Percentiles rank a stretch among this genome's conserved stretches.
phyloP scores from a whole-genome alignment of 2,113 vertebrate species.

The Notiomystis cincta region DNA sequence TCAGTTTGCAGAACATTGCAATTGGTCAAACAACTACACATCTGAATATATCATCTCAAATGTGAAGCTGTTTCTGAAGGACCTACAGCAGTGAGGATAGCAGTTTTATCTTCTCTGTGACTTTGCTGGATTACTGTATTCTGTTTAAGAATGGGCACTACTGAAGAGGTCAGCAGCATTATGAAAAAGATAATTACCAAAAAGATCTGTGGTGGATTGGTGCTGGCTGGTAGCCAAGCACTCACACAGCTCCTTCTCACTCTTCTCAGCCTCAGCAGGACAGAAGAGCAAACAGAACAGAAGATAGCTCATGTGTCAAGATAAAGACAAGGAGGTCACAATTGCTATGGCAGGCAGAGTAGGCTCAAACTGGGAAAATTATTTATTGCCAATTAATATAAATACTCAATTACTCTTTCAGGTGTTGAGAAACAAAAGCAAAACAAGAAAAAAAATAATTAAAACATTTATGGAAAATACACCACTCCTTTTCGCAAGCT shows the following conservation, averaged over 20 bases:
- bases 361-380: background rate
- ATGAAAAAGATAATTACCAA: background rate
- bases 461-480: background rate
- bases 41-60: background rate
- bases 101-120: background rate
- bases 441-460: background rate
- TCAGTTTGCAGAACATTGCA: background rate
- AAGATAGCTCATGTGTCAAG: accelerated
- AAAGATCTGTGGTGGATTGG: background rate
- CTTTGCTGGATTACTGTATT: background rate
- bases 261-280: background rate
- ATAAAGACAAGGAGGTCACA: background rate
- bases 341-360: background rate
- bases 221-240: background rate
- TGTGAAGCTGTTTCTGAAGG: background rate
- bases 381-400: background rate
- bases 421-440: background rate
- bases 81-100: background rate
- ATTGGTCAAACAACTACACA: background rate
- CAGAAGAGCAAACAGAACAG: background rate
- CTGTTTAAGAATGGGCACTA: background rate
- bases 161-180: background rate
- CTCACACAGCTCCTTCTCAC: background rate
- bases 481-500: background rate
- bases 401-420: background rate